Percentiles rank a stretch among this genome's conserved stretches.
Conservation (phyloP, 2,797 vertebrate genomes). For the Micropoecilia bifurca region DNA sequence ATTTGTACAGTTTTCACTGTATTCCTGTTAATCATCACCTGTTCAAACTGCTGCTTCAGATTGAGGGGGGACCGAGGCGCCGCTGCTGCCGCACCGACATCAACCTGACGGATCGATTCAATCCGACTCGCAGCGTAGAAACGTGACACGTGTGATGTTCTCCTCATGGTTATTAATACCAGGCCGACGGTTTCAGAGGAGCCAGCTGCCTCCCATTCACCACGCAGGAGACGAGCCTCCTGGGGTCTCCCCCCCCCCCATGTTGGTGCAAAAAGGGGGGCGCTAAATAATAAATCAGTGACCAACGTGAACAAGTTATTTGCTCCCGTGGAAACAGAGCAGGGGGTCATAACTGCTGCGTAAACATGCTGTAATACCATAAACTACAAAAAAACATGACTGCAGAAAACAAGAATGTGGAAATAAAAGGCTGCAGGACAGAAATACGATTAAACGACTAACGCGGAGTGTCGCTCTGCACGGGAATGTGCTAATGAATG, state of each 20-base stretch:
- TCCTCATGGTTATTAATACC: slow-evolving; percentile 46
- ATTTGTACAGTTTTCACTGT: neutral
- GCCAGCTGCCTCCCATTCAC: slow-evolving; percentile 42
- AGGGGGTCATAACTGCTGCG: slow-evolving; percentile 21
- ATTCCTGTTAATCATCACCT: slow-evolving; percentile 2
- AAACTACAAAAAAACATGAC: neutral
- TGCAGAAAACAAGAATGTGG: neutral
- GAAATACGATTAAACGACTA: slow-evolving; percentile 8
- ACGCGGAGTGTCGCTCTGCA: slow-evolving; percentile 38
- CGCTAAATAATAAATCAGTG: slow-evolving; percentile 62
- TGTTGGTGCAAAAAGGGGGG: slow-evolving; percentile 36
- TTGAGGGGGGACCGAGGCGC: slow-evolving; percentile 26
- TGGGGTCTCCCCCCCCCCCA: slow-evolving; percentile 19
- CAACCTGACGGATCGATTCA: slow-evolving; percentile 36
- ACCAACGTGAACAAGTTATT: slow-evolving; percentile 64
- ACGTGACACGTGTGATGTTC: slow-evolving; percentile 31
- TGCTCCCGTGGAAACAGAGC: slow-evolving; percentile 9
- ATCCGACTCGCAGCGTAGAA: slow-evolving; percentile 32
- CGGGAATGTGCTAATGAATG: slow-evolving; percentile 68
- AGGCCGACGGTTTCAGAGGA: slow-evolving; percentile 27
- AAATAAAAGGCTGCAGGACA: slow-evolving; percentile 42
- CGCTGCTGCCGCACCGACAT: slow-evolving; percentile 2
- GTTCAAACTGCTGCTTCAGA: neutral
- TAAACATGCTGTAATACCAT: neutral
- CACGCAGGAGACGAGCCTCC: slow-evolving; percentile 39